Percentiles rank a stretch among this genome's conserved stretches.
Evolutionary conservation across 2,888 invertebrate species (phyloP).

Genomic region (Nephrotoma appendiculata): DNA sequence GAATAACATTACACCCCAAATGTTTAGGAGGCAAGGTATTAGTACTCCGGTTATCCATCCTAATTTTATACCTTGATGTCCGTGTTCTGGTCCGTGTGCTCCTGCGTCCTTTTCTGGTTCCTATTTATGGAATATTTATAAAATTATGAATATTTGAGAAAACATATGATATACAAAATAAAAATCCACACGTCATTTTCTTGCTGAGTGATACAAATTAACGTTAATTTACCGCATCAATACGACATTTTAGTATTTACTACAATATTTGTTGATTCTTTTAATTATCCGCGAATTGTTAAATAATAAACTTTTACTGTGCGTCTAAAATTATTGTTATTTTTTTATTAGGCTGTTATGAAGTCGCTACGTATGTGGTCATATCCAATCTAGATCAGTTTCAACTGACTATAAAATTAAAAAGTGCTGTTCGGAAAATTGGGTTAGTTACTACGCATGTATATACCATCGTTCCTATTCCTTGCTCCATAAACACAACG

Average conservation of each 20-base stretch:
- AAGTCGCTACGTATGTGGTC: too few species aligned
- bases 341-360: background rate
- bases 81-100: slow-evolving; percentile 32
- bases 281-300: background rate
- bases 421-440: too few species aligned
- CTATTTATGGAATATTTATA: slow-evolving; percentile 7
- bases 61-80: slow-evolving; percentile 50
- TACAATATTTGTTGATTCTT: background rate
- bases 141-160: background rate
- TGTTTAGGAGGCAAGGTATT: slow-evolving; percentile 90
- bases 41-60: slow-evolving; percentile 87
- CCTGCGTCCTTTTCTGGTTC: slow-evolving; percentile 20
- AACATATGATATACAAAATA: background rate
- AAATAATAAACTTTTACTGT: background rate
- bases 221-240: background rate
- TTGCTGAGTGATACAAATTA: background rate
- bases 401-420: too few species aligned
- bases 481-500: too few species aligned
- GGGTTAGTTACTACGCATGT: too few species aligned
- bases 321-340: background rate
- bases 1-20: slow-evolving; percentile 99
- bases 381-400: too few species aligned
- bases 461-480: too few species aligned
- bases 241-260: background rate
- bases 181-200: background rate